Evolutionary conservation across 92 coral and sea anemone species (phyloP), one percentile per base, ranked within the genome.

Genomic region (Palythoa grandis): DNA sequence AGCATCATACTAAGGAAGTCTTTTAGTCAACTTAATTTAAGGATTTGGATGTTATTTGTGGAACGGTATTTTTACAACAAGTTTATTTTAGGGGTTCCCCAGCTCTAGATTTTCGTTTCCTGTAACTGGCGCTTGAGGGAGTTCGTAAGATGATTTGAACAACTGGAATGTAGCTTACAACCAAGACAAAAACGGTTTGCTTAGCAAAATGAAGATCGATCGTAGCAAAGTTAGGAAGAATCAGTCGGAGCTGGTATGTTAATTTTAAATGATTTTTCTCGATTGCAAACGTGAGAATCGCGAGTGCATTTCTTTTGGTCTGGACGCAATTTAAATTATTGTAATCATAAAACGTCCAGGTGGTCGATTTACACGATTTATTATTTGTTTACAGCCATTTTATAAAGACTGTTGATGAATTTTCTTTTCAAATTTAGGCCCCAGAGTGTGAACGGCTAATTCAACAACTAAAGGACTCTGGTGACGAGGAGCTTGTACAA

Each of bases 201-300:
- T 74, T 20, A 38, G n/a, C 43, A 92, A 85, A 82, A 96, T 96
- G 99, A 96, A 96, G 89, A 93, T 96, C 91, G 99, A 96, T 88
- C 87, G 98, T 74, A 95, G 94, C 91, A 96, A 96, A 93, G 88
- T 96, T 79, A 91, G 99, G 76, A 96, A 96, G 86, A 92, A 92
- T 61, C 99, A 96, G 85, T 94, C 99, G 24, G 98, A 96, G 82
- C 92, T 96, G 96, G 99, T 96, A 90, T 86, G 95, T 76, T 48
- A 52, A 11, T 37, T 66, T 37, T 23, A 3, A 11, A 29, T 14
- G n/a, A 80, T 67, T 60, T 52, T 87, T 11, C 11, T 17, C 13
- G 63, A 25, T 25, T 37, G 13, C 68, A 53, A 25, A 24, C 23
- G 24, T 63, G 69, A 19, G 25, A 63, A 8, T 23, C 69, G 22